A percentile compares a stretch with the other conserved stretches of the same genome.
Conservation (phyloP, 2,113 vertebrate species). For the Narcine bancroftii region DNA sequence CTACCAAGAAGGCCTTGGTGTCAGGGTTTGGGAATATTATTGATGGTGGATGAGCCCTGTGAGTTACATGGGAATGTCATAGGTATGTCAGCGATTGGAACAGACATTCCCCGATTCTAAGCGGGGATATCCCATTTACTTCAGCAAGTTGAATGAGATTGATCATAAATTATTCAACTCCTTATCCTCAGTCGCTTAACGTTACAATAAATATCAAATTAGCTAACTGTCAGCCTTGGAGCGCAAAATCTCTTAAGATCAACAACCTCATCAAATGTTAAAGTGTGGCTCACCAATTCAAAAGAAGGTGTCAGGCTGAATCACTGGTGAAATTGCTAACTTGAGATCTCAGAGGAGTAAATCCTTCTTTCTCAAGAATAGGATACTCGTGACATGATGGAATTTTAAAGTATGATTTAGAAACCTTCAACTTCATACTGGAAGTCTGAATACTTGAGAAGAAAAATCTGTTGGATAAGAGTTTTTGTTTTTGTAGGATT, state of each 20-base stretch:
- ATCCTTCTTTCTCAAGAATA: not conserved
- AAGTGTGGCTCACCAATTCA: not conserved
- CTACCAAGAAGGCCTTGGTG: not conserved
- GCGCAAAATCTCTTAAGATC: not conserved
- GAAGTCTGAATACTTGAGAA: not conserved
- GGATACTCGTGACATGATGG: not conserved
- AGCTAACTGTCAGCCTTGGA: not conserved
- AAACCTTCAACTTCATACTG: not conserved
- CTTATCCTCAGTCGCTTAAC: not conserved
- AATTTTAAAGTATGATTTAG: not conserved
- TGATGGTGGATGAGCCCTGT: not conserved
- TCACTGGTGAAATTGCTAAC: not conserved
- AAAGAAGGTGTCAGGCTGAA: not conserved
- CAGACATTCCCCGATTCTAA: not conserved
- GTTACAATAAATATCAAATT: not conserved
- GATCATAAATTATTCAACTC: not conserved
- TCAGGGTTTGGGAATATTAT: not conserved
- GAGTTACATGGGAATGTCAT: not conserved
- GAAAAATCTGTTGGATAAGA: not conserved
- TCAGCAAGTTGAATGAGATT: not conserved
- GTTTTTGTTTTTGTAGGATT: not conserved
- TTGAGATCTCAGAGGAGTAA: not conserved
- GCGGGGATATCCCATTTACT: not conserved
- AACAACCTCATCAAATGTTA: not conserved
- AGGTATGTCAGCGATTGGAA: not conserved